Base-by-base conservation (phyloP, 2,888 invertebrate species). In the Dryococelus australis region DNA sequence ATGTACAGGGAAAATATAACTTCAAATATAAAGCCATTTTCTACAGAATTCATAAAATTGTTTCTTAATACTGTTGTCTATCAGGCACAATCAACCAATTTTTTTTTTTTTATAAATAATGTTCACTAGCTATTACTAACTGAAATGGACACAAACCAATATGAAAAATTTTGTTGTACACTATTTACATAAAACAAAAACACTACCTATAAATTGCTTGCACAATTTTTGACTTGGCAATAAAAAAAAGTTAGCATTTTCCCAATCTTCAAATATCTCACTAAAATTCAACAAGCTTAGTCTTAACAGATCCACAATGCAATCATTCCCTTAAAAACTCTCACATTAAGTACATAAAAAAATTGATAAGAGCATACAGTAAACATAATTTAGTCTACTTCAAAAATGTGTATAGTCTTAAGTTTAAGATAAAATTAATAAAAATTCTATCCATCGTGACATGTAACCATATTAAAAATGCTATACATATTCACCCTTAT, bases 41-140 rank as follows among this genome's bases (percentile, higher is more conserved):
- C 65, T 65, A 65, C 65, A 65, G 65, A 65, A 47, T 10, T 47
- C 47, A 47, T 16, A 47, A 47, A 47, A 47, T 16, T 47, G 47
- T 47, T 65, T 65, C 65, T 65, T n/a, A 65, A 65, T 65, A n/a
- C 65, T 65, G 65, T n/a, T 24, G 65, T 65, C 65, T 65, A 65
- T n/a, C n/a, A 65, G 65, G 65, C 65, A 65, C 65, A 65, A 65
- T 65, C 65, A 65, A 65, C 65, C 65, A 65, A 65, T n/a, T n/a
- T 20, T 65, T 35, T n/a, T 20, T 65, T 35, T 65, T 65, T 65
- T n/a, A n/a, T n/a, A 65, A 65, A n/a, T n/a, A 65, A 65, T 65
- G 65, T n/a, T 9, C 65, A 65, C 65, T 65, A 65, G 65, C 65
- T 24, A 65, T 65, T n/a, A 65, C 65, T 65, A n/a, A 65, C 20